A percentile compares a stretch with the other conserved stretches of the same genome.
These are phyloP conservation scores for Achlya flavicornis DNA, from an alignment of 2,888 invertebrate genomes.

Conservation along the genomic window DNA sequence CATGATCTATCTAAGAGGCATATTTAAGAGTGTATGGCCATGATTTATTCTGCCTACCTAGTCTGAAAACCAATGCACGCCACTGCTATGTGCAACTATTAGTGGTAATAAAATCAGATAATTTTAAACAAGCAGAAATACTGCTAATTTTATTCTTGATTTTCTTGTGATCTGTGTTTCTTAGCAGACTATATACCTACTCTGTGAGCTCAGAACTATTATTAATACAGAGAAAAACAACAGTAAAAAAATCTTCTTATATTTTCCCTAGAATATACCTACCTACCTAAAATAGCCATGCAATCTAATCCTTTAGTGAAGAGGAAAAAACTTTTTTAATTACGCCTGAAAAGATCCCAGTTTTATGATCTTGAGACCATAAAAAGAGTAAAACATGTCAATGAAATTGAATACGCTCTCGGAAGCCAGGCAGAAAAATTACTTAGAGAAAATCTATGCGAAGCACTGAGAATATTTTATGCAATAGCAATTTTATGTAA, in stretches of 20 bases:
- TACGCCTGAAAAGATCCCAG: slow-evolving; percentile 26
- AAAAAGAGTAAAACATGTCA: slow-evolving; percentile 26
- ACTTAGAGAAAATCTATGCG: slow-evolving; percentile 17
- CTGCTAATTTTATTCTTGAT: too few relatives aligned
- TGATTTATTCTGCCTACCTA: too few relatives aligned
- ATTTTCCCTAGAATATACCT: slow-evolving; percentile 14
- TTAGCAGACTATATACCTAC: too few relatives aligned
- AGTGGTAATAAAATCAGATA: too few relatives aligned
- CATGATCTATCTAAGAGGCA: too few relatives aligned
- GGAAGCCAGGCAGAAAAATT: slow-evolving; percentile 15
- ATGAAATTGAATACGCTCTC: slow-evolving; percentile 30
- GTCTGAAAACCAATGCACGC: too few relatives aligned
- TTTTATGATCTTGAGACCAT: slow-evolving; percentile 25
- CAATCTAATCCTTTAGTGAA: slow-evolving; percentile 28
- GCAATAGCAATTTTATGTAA: neutral
- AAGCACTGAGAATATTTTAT: slow-evolving; percentile 1
- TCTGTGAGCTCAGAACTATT: too few relatives aligned
- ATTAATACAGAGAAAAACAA: too few relatives aligned
- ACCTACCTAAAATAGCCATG: slow-evolving; percentile 19
- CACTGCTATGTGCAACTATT: too few relatives aligned
- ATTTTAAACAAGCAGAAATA: too few relatives aligned
- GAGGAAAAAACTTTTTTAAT: slow-evolving; percentile 33
- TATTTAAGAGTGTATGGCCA: too few relatives aligned
- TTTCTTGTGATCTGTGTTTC: too few relatives aligned
- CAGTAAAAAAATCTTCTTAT: neutral